Evolutionary conservation across 2,888 invertebrate genomes (phyloP).

Genomic region (Listrodromus nycthemerus): DNA sequence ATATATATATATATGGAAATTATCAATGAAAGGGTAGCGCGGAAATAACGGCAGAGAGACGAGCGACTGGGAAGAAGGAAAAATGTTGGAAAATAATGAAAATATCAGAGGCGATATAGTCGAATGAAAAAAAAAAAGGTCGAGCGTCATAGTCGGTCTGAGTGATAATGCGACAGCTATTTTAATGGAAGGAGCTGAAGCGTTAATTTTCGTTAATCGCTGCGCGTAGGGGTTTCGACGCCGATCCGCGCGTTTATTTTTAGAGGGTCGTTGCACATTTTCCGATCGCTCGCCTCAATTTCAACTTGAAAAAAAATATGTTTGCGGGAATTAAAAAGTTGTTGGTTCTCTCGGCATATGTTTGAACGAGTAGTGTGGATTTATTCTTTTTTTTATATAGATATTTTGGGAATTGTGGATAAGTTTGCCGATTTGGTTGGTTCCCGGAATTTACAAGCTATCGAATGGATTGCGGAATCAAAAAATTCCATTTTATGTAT

Average conservation of each 20-base stretch:
- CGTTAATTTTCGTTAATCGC: conserved; percentile 9
- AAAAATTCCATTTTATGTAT: no score
- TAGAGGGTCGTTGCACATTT: not conserved
- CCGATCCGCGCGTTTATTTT: not conserved
- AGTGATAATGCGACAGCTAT: not conserved
- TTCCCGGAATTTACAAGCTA: no score
- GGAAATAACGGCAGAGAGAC: conserved; percentile 13
- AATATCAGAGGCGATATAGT: conserved; percentile 10
- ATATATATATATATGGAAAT: not conserved
- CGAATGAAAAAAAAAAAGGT: not conserved
- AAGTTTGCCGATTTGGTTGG: no score
- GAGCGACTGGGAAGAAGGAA: conserved; percentile 12
- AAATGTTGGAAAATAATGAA: conserved; percentile 43
- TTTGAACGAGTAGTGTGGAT: no score
- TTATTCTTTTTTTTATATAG: no score
- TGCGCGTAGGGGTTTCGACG: not conserved
- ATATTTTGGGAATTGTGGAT: no score
- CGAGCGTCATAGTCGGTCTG: not conserved
- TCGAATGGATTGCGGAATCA: no score
- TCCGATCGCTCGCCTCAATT: not conserved
- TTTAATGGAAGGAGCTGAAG: conserved; percentile 1
- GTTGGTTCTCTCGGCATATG: no score
- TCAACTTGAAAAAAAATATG: no score
- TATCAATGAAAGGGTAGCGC: conserved; percentile 22
- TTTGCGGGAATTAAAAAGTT: no score